Evolutionary conservation across 2,113 vertebrate genomes (phyloP).

Genomic region (Donacobius atricapilla): DNA sequence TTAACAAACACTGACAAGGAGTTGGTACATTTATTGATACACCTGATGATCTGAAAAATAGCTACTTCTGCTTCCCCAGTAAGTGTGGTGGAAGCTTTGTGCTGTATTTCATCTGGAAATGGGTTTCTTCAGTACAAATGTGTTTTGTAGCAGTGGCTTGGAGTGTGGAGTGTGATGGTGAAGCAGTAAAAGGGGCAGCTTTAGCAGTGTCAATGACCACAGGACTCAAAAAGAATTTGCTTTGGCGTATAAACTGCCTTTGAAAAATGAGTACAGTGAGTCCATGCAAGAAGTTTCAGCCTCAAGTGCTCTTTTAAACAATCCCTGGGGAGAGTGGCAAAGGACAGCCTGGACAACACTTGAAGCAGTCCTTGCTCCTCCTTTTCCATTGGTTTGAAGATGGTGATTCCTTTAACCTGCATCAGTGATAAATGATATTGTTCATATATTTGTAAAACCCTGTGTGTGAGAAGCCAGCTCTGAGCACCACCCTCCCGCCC

Average conservation of each 20-base stretch:
- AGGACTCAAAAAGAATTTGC: not conserved
- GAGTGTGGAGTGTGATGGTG: not conserved
- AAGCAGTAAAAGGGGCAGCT: not conserved
- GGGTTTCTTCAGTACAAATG: not conserved
- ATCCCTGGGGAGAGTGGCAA: not conserved
- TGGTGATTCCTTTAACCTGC: not conserved
- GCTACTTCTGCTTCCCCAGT: not conserved
- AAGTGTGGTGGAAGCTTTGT: not conserved
- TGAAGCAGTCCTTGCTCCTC: not conserved
- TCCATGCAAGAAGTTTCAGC: not conserved
- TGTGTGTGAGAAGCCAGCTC: not conserved
- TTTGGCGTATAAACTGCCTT: not conserved
- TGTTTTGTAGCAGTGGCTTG: not conserved
- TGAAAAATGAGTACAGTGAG: not conserved
- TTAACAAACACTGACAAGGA: not conserved
- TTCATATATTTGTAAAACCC: not conserved
- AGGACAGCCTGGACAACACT: not conserved
- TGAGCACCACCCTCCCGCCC: not conserved
- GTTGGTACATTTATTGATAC: not conserved
- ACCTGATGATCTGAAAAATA: not conserved
- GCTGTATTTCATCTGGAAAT: not conserved
- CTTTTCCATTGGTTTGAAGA: not conserved
- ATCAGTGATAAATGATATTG: not conserved
- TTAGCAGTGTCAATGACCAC: not conserved
- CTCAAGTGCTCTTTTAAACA: not conserved